Evolutionary conservation across 2,888 invertebrate genomes (phyloP).

Genomic region (Drosophila nr. medialis): DNA sequence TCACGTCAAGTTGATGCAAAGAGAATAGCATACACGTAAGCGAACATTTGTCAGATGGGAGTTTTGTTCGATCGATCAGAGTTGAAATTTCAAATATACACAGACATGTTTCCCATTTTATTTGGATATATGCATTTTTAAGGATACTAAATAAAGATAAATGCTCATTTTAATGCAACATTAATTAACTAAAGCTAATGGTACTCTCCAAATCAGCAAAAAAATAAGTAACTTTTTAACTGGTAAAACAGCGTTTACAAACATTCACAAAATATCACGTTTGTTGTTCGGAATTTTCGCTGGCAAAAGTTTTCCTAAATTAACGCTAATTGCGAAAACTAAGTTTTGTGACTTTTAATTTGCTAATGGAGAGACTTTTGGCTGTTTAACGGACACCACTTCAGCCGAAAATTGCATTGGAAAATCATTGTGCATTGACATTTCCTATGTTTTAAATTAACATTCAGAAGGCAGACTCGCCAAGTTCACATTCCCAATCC

Average conservation of each 20-base stretch:
- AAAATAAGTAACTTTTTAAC: neutral
- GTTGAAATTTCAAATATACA: neutral
- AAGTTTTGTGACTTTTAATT: neutral
- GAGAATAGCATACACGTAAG: too few species aligned
- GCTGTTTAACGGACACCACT: neutral
- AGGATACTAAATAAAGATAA: neutral
- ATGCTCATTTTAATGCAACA: neutral
- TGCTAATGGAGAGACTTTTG: neutral
- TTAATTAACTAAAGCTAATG: neutral
- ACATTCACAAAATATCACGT: neutral
- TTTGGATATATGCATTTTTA: neutral
- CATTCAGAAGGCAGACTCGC: rapidly evolving
- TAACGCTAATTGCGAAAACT: neutral
- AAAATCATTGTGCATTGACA: neutral
- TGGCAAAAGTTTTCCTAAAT: neutral
- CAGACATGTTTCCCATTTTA: neutral
- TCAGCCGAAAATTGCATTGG: neutral
- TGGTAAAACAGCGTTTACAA: neutral
- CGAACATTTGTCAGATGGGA: neutral
- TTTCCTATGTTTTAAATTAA: neutral
- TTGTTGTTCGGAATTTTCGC: neutral
- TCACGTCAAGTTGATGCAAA: slow-evolving; percentile 9
- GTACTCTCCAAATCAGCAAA: neutral
- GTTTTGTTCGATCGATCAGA: neutral
- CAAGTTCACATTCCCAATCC: neutral